A percentile compares a stretch with the other conserved stretches of the same genome.
phyloP scores from a whole-genome alignment of 2,113 vertebrate genomes.

The Pipra filicauda region DNA sequence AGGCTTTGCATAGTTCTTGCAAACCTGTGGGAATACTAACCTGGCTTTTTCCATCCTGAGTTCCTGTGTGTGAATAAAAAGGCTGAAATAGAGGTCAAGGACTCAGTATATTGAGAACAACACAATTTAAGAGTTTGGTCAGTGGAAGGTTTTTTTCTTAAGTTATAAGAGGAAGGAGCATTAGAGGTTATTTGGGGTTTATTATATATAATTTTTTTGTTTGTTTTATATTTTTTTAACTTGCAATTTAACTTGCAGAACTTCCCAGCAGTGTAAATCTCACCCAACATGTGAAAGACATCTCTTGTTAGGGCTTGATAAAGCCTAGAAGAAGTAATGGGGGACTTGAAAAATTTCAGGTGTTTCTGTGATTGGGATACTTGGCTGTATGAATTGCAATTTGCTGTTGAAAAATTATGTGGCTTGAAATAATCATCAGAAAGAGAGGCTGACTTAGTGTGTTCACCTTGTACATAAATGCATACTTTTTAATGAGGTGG shows the following conservation, averaged over 20 bases:
- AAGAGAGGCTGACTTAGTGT: neutral
- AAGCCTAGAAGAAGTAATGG: neutral
- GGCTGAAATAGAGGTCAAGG: neutral
- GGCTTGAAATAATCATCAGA: neutral
- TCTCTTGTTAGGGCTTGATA: neutral
- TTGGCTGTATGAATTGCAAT: neutral
- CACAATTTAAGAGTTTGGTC: neutral
- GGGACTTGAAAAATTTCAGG: neutral
- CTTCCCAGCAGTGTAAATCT: neutral
- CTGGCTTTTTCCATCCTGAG: neutral
- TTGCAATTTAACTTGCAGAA: neutral
- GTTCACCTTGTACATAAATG: neutral
- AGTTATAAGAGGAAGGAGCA: neutral
- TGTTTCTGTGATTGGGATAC: neutral
- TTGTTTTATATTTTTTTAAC: neutral
- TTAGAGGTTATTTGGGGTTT: neutral
- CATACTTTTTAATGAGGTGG: neutral
- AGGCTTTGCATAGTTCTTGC: neutral
- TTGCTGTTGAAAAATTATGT: neutral
- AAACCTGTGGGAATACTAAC: neutral
- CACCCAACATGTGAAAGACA: rapidly evolving
- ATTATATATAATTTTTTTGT: neutral
- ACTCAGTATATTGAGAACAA: neutral
- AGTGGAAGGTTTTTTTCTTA: rapidly evolving
- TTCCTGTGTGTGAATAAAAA: neutral